Percentiles rank a stretch among this genome's conserved stretches.
phyloP scores from a whole-genome alignment of 2,113 vertebrate species.

The Archilochus colubris region DNA sequence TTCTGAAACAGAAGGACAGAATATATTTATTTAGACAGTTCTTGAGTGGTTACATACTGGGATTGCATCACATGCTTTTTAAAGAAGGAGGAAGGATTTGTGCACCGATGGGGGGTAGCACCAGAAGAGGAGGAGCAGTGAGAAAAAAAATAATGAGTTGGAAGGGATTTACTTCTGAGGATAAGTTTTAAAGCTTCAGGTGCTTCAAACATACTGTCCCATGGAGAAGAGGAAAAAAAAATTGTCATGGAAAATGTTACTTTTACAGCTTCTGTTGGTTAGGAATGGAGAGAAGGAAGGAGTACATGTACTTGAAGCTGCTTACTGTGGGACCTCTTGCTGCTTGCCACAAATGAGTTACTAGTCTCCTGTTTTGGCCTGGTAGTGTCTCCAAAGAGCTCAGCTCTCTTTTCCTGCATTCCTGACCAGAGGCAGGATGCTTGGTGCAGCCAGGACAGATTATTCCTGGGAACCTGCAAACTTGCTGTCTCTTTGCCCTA shows the following conservation, averaged over 20 bases:
- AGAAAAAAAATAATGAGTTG: not conserved
- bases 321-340: not conserved
- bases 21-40: not conserved
- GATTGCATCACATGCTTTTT: not conserved
- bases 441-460: not conserved
- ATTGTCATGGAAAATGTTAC: not conserved
- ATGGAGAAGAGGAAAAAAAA: not conserved
- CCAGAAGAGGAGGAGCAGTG: not conserved
- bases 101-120: not conserved
- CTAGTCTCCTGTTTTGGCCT: not conserved
- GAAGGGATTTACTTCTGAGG: not conserved
- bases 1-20: not conserved
- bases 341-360: not conserved
- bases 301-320: not conserved
- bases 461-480: not conserved
- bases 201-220: not conserved
- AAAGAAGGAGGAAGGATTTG: not conserved
- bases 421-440: not conserved
- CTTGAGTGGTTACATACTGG: not conserved
- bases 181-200: not conserved
- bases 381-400: not conserved
- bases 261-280: not conserved
- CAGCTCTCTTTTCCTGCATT: not conserved
- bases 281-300: not conserved
- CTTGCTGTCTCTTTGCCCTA: not conserved